Conservation (phyloP, 2,888 invertebrate species). For the Luperina nickerlii region DNA sequence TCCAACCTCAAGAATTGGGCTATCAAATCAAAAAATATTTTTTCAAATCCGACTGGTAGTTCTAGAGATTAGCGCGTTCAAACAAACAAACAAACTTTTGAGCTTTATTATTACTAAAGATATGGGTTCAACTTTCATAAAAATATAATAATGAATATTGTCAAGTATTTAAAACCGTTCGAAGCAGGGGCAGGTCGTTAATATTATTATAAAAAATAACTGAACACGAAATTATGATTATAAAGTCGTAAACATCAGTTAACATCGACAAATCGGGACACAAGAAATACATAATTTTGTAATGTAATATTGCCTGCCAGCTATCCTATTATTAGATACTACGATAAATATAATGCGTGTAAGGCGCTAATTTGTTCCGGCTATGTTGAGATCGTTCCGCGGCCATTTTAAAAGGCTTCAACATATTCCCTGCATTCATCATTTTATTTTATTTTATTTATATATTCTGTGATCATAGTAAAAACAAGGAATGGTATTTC, state of each 20-base stretch:
- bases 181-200: neutral
- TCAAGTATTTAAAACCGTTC: neutral
- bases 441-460: constrained; percentile 24
- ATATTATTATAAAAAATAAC: neutral
- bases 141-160: neutral
- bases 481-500: neutral
- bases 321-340: constrained; percentile 62
- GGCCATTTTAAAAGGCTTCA: constrained; percentile 41
- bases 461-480: neutral
- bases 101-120: too few species aligned
- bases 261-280: constrained; percentile 43
- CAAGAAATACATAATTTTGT: constrained; percentile 44
- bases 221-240: constrained; percentile 8
- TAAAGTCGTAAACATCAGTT: neutral
- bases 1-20: too few species aligned
- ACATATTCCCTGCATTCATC: constrained; percentile 15
- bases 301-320: constrained; percentile 56
- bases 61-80: too few species aligned
- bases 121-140: neutral
- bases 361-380: constrained; percentile 66
- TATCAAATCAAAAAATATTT: too few species aligned
- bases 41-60: too few species aligned
- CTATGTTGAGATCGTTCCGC: constrained; percentile 32
- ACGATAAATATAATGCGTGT: constrained; percentile 60
- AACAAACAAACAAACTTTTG: too few species aligned